Base-by-base conservation (phyloP, 2,888 invertebrate genomes). In the Cyrtodaria siliqua region DNA sequence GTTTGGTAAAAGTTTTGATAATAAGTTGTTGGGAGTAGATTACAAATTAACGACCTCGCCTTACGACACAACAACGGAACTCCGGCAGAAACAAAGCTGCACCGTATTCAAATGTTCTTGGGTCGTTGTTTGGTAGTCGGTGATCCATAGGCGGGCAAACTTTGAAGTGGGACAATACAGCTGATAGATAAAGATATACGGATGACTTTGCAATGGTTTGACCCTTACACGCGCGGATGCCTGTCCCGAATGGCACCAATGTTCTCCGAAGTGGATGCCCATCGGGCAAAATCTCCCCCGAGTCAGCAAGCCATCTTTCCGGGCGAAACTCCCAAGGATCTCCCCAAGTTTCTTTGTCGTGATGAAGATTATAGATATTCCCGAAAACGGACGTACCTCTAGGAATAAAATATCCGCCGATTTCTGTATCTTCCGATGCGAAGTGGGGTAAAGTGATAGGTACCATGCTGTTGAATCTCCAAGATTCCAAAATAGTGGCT, bases 291-390 rank as follows among this genome's bases (percentile, higher is more conserved):
- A 27, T 2, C 8, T 27, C 47, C 6, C 60, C 60, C 3, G 18
- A 4, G 26, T 20, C 44, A 49, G 44, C 60, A 6, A 60, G 12
- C 14, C 44, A 60, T 20, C 60, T 14, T 3, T 49, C 29, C 2
- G 60, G 60, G 3, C 29, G 27, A 29, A 60, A 60, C 20, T 24
- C 24, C 60, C 60, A 60, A 4, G 60, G 60, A 14, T 60, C n/a
- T 8, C 47, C 18, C 27, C 44, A 60, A 12, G 47, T 20, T 6
- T 27, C 16, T 8, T 60, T 47, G 29, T 60, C 49, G 24, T 60
- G 60, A 24, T 60, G 47, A 20, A 60, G 44, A n/a, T 47, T 18
- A 29, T 47, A 60, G 6, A 44, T 27, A 42, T 49, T 29, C 18
- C 49, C 60, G 14, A 49, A n/a, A n/a, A 60, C 60, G n/a, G 18